Evolutionary conservation across 2,797 vertebrate species (phyloP), one percentile per base, ranked within the genome.

Genomic region (Geotrypetes seraphini): DNA sequence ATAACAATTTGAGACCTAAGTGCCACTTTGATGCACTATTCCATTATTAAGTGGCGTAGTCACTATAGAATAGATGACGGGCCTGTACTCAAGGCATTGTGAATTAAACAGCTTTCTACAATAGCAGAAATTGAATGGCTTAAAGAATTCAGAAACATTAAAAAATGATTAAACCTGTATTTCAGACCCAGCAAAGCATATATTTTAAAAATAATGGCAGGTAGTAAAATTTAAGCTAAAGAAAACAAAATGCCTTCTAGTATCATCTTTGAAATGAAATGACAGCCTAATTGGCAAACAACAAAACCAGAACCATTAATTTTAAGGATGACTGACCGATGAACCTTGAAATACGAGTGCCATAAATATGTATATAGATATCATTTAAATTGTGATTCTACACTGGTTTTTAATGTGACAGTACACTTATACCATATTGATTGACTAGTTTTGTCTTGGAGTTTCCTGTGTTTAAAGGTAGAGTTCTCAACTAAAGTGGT

Each of bases 1-100:
- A 75, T 83, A 79, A 83, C 78, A 81, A 78, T 84, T 80, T 77
- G 69, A 81, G 73, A 76, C 70, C 75, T 81, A 82, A 82, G 73
- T 83, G 78, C 69, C 75, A 75, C 77, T 83, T 79, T 81, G 77
- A 84, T 75, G 73, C 55, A 60, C 78, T 76, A 66, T 78, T 79
- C 70, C 55, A 71, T 85, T 79, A 83, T 82, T 82, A 82, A 78
- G 65, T 67, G 71, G 65, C 69, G 75, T 60, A 76, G 71, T 73
- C 71, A 66, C 68, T 73, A 65, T 69, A 77, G 69, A 73, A 76
- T 66, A 78, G 73, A 78, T 76, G 73, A 78, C 31, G 61, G 67
- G 60, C 60, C 67, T 55, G 28, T 71, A 63, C 60, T 63, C 45
- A 47, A 61, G 60, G 43, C 64, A 55, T 50, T 71, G 62, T 66